These are phyloP conservation scores for Zele albiditarsus DNA, from an alignment of 2,888 invertebrate genomes.

Conservation along the genomic window DNA sequence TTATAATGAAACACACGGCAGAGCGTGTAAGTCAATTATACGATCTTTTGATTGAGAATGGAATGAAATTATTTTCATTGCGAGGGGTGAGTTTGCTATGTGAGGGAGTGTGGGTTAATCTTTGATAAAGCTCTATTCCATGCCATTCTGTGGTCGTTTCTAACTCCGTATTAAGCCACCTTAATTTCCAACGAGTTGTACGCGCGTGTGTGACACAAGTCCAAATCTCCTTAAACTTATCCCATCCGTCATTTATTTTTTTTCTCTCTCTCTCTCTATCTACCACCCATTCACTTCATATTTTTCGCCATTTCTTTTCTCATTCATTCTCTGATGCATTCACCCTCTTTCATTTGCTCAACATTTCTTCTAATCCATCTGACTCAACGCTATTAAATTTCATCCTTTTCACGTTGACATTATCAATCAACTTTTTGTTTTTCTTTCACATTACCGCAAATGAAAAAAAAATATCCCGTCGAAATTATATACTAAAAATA, in stretches of 20 bases:
- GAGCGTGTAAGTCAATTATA: background rate
- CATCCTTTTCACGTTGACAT: constrained; percentile 26
- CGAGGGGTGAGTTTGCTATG: too few relatives aligned
- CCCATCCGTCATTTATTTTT: background rate
- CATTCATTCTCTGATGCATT: background rate
- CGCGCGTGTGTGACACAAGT: constrained; percentile 51
- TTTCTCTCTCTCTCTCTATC: background rate
- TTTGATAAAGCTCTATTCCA: constrained; percentile 65
- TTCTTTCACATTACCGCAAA: background rate
- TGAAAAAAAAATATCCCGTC: constrained; percentile 26
- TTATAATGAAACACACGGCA: background rate
- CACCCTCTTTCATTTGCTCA: too few relatives aligned
- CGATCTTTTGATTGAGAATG: background rate
- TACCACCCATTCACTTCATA: background rate
- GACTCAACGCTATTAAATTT: background rate
- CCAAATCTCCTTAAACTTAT: background rate
- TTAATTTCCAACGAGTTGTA: constrained; percentile 66
- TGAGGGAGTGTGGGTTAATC: constrained; percentile 60
- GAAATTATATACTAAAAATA: too few relatives aligned
- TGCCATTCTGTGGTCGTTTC: constrained; percentile 58
- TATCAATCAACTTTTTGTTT: constrained; percentile 20
- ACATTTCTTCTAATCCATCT: background rate
- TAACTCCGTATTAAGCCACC: constrained; percentile 69
- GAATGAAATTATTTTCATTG: background rate
- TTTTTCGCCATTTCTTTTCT: background rate